Percentiles rank a stretch among this genome's conserved stretches.
Conservation (phyloP, 2,888 invertebrate species). For the Julus scanicus region DNA sequence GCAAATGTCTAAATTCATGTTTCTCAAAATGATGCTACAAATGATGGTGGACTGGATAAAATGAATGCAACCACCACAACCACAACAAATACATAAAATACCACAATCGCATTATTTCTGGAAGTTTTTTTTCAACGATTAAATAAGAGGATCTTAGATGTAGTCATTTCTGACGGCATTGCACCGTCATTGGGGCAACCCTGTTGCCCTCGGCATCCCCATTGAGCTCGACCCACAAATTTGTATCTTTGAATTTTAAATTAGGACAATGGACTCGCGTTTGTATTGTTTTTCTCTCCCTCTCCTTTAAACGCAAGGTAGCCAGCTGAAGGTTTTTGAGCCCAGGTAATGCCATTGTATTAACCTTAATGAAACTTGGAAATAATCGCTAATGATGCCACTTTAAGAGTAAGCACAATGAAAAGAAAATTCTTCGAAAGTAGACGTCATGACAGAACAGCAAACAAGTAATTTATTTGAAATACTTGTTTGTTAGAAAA, state of each 20-base stretch:
- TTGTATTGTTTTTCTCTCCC: not conserved
- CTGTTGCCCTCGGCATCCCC: not conserved
- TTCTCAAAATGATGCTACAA: no score
- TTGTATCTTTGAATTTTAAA: constrained; percentile 32
- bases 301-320: not conserved
- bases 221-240: constrained; percentile 34
- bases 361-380: not conserved
- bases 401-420: not conserved
- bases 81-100: not conserved
- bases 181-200: not conserved
- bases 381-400: constrained; percentile 22
- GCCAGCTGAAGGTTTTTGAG: constrained; percentile 15
- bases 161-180: not conserved
- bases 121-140: no score
- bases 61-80: no score
- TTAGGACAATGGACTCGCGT: not conserved
- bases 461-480: no score
- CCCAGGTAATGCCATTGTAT: not conserved
- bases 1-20: no score
- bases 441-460: no score
- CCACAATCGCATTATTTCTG: not conserved
- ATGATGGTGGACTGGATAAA: no score
- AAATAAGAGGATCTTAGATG: no score
- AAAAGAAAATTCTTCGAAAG: no score
- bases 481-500: no score